Evolutionary conservation across 1,140 invertebrate species (phyloP), one percentile per base, ranked within the genome.

Genomic region (Trichonephila clavata): DNA sequence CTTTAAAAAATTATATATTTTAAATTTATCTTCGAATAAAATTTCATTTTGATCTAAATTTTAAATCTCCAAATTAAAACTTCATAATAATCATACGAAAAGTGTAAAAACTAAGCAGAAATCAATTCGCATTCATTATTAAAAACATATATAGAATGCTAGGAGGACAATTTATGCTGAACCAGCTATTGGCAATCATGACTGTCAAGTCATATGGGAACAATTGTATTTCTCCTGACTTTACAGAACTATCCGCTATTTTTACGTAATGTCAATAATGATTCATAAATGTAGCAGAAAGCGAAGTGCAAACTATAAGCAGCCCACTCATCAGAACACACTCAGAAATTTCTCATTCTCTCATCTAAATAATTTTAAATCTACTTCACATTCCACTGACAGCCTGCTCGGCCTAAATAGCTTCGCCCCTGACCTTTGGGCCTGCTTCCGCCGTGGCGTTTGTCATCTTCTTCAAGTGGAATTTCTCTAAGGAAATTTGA

Each of bases 401-500:
- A 92, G 90, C 68, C 90, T 92, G 81, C 90, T 63, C 50, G 80
- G 90, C 90, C 94, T 89, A 88, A 92, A 94, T 90, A 84, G 86
- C 84, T 94, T 39, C 90, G 71, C 68, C 90, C 84, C 94, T 94
- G 90, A 94, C 94, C 94, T 94, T 94, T 94, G 90, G 94, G 43
- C 81, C 87, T 27, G 59, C 84, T 80, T 24, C n/a, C 59, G 57
- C 32, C 21, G 27, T 20, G 93, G 24, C 71, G 83, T 50, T 77
- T 89, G n/a, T 89, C 91, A 16, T 92, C 84, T 71, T 96, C 95
- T 24, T 96, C 95, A 5, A 94, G 92, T 57, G 97, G 97, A 24
- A 98, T 97, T 95, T 99, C 98, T 7, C 98, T 97, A 87, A 99
- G 96, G 96, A 99, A 99, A 95, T 99, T 99, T 94, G 98, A 99